phyloP scores from a whole-genome alignment of 37 sponge, comb jelly and placozoan genomes.

The Beroe ovata region DNA sequence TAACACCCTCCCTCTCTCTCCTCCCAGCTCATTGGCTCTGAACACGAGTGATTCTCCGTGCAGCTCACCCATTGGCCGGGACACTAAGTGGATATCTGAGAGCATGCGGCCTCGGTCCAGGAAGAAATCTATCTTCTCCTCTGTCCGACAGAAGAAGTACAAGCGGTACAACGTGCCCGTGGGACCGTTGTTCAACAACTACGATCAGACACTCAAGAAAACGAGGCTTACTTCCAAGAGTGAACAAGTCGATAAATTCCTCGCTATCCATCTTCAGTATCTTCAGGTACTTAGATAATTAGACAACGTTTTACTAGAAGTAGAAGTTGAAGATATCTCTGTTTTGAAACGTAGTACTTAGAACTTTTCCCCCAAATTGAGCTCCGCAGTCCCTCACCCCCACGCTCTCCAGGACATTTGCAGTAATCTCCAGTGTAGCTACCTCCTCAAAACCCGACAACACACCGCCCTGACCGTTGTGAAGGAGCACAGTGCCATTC shows the following conservation, averaged over 20 bases:
- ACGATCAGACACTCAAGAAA: slow-evolving; percentile 65
- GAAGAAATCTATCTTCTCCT: slow-evolving; percentile 65
- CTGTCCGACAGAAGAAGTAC: slow-evolving; percentile 60
- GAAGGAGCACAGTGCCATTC: slow-evolving; percentile 23
- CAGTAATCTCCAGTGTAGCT: slow-evolving; percentile 66
- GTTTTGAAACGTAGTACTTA: too few relatives aligned
- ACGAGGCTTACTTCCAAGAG: slow-evolving; percentile 6
- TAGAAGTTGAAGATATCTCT: too few relatives aligned
- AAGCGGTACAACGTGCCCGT: slow-evolving; percentile 61
- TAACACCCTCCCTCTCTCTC: too few relatives aligned
- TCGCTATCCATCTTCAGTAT: slow-evolving; percentile 47
- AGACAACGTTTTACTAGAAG: too few relatives aligned
- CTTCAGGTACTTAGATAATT: slow-evolving; percentile 32
- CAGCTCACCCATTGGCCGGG: neutral
- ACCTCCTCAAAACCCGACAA: slow-evolving; percentile 61
- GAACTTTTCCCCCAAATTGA: too few relatives aligned
- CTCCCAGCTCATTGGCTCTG: slow-evolving; percentile 36
- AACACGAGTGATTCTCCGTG: slow-evolving; percentile 26
- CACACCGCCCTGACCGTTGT: slow-evolving; percentile 41
- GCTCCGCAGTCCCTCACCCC: too few relatives aligned
- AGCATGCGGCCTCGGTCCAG: slow-evolving; percentile 50
- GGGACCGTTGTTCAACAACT: slow-evolving; percentile 51
- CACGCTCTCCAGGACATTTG: slow-evolving; percentile 56
- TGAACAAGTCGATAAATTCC: slow-evolving; percentile 32
- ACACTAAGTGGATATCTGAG: slow-evolving; percentile 67